Base-by-base conservation (phyloP, 1,140 invertebrate genomes). In the Drosophila repletoides region DNA sequence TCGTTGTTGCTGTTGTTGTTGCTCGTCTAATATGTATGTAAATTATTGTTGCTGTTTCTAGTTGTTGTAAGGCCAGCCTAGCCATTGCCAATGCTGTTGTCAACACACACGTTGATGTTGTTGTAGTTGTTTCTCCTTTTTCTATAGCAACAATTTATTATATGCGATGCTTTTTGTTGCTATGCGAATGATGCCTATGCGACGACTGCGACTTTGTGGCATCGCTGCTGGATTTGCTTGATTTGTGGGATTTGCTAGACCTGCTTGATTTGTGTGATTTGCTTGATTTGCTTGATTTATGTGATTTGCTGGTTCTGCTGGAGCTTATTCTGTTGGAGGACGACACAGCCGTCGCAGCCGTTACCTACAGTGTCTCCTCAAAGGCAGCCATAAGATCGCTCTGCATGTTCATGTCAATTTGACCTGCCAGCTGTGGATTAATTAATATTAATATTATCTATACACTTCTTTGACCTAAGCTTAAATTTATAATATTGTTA, bases 341-440 rank as follows among this genome's bases (percentile, higher is more conserved):
- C 43, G 51, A 69, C 49, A 48, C 36, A 49, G 55, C 51, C 45
- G 61, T 45, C 41, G 45, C 21, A 45, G 79, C 79, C 76, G 70
- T 84, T 74, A 41, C 80, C 88, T 96, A 96, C 93, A 97, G 94
- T 34, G 95, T 96, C 92, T 98, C 96, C 92, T 99, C 98, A 91
- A 99, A 99, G 55, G 96, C 97, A 87, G 97, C 97, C 97, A 99
- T 98, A 89, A 98, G 93, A 93, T 98, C 97, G 92, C 97, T 98
- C 92, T 98, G 98, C 93, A 97, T 95, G 91, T 98, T 99, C 97
- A 99, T 98, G 91, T 99, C 97, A 88, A 99, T 98, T 91, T 97
- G 96, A 51, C 96, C 95, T 49, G 97, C 97, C 95, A 97, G 95
- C 97, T 98, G 93, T 48, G 94, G 24, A 31, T 33, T 7, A 41